Conservation (phyloP, 2,113 vertebrate genomes). For the Guaruba guarouba region DNA sequence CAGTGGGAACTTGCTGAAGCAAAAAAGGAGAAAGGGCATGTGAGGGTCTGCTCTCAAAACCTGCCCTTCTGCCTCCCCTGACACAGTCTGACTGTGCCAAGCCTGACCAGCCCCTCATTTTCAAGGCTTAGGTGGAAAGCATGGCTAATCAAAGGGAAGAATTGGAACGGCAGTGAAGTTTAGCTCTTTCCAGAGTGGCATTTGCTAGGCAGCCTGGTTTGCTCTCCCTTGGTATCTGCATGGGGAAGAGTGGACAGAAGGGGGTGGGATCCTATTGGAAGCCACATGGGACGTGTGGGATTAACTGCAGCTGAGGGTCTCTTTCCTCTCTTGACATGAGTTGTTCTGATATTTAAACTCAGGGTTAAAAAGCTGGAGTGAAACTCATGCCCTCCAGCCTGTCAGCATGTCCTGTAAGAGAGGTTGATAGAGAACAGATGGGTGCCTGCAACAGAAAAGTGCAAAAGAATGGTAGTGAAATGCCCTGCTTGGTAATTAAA, state of each 20-base stretch:
- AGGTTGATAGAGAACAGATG: background rate
- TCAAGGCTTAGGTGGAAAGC: background rate
- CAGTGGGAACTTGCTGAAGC: background rate
- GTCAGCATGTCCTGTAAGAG: background rate
- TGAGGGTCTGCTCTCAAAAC: background rate
- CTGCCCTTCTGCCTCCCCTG: background rate
- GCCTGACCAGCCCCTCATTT: background rate
- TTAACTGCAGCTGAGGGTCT: background rate
- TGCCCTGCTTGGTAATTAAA: background rate
- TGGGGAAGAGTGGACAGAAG: background rate
- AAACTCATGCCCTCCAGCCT: background rate
- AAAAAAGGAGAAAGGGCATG: rapidly evolving
- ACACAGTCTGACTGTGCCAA: background rate
- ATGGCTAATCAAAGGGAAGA: background rate
- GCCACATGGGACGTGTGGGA: background rate
- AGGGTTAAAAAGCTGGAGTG: background rate
- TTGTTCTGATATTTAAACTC: background rate
- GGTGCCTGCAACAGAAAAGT: background rate
- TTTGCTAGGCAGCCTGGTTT: background rate
- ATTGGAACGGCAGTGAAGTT: background rate
- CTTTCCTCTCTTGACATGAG: background rate
- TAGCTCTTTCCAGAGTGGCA: rapidly evolving
- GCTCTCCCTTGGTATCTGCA: background rate
- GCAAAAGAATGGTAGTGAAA: background rate
- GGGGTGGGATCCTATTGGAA: background rate